Percentiles rank a stretch among this genome's conserved stretches.
These are phyloP conservation scores for Zaprionus nigranus DNA, from an alignment of 1,140 invertebrate genomes.

Conservation along the genomic window DNA sequence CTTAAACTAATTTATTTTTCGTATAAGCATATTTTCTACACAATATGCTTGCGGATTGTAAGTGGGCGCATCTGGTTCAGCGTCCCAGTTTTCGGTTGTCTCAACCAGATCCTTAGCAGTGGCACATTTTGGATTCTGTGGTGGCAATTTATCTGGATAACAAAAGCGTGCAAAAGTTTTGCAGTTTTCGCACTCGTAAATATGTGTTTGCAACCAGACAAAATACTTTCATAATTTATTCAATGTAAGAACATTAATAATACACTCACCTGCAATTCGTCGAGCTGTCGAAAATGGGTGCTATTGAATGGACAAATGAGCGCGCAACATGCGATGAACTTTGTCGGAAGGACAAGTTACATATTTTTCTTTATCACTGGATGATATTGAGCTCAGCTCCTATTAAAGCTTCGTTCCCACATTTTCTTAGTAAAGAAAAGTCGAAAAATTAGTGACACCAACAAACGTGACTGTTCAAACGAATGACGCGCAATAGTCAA, in stretches of 20 bases:
- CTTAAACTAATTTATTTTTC: not conserved
- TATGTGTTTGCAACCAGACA: constrained; percentile 21
- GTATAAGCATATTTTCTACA: constrained; percentile 7
- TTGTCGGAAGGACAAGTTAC: constrained; percentile 42
- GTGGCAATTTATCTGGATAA: constrained; percentile 14
- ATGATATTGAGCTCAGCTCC: not conserved
- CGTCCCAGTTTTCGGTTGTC: constrained; percentile 53
- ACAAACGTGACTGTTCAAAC: not conserved
- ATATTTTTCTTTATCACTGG: not conserved
- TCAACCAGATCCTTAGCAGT: not conserved
- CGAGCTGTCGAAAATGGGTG: constrained; percentile 27
- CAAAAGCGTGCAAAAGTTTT: not conserved
- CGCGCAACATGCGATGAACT: constrained; percentile 26
- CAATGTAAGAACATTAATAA: not conserved
- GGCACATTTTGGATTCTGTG: not conserved
- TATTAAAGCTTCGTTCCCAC: not conserved
- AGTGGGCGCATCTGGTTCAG: constrained; percentile 24
- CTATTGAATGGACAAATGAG: constrained; percentile 50
- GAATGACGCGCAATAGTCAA: not conserved
- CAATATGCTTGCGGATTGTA: constrained; percentile 49
- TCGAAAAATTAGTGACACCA: not conserved
- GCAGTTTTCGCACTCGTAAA: constrained; percentile 18
- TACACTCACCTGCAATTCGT: constrained; percentile 35
- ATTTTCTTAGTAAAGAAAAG: not conserved
- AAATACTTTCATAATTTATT: not conserved